A percentile compares a stretch with the other conserved stretches of the same genome.
Conservation (phyloP, 2,888 invertebrate genomes). For the Fragum whitleyi region DNA sequence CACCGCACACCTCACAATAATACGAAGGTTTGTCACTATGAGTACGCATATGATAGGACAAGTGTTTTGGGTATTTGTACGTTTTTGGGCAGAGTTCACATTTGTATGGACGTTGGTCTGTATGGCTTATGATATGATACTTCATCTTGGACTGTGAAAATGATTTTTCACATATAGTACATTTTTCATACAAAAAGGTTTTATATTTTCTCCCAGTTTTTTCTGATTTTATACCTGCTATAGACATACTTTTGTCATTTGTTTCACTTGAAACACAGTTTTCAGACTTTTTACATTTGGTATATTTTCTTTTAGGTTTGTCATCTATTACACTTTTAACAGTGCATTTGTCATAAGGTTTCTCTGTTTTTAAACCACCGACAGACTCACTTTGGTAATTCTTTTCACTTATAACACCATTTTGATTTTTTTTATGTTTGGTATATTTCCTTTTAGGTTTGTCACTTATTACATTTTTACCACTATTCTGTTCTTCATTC, state of each 20-base stretch:
- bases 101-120: slow-evolving; percentile 31
- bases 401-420: no score
- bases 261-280: no score
- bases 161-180: slow-evolving; percentile 27
- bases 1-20: slow-evolving; percentile 54
- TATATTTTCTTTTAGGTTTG: background rate
- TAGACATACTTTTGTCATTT: no score
- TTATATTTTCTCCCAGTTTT: slow-evolving; percentile 11
- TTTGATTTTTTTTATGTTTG: no score
- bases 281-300: no score
- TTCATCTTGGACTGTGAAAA: slow-evolving; percentile 25
- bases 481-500: background rate
- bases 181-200: background rate
- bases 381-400: no score
- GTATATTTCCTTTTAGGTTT: background rate
- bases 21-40: slow-evolving; percentile 37
- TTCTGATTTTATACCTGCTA: background rate
- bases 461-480: background rate
- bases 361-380: background rate
- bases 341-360: no score
- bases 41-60: slow-evolving; percentile 20
- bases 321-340: background rate
- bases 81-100: slow-evolving; percentile 51
- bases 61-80: slow-evolving; percentile 40
- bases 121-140: slow-evolving; percentile 35